Evolutionary conservation across 2,113 vertebrate genomes (phyloP), one percentile per base, ranked within the genome.

Genomic region (Colaptes auratus): DNA sequence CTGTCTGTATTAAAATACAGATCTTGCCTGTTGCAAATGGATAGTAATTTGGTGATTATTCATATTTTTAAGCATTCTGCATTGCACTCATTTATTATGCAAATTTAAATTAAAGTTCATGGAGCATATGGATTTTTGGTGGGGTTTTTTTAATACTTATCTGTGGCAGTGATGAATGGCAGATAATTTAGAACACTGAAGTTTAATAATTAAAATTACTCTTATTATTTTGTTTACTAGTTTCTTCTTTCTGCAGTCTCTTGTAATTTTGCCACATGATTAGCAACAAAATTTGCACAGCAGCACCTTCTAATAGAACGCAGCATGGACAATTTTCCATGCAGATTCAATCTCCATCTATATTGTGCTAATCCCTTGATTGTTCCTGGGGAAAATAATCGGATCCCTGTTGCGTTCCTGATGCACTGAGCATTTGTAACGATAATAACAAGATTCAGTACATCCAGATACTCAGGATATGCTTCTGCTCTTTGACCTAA

Each of bases 351-450:
- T 98, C 97, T 97, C 97, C 86, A n/a, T 93, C 97, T 98, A 96
- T 96, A 97, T 98, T 97, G 96, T 95, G 92, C 97, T 98, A 98
- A 98, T 98, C 98, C 97, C 97, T 97, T 98, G 98, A 98, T 99
- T 98, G 97, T 97, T 97, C 94, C 86, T 87, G 92, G 95, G 96
- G 97, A 97, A 88, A 97, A 97, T 74, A 85, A 94, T 94, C 92
- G 6, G 91, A 98, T 96, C 74, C 97, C 96, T 94, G 93, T 95
- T 90, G 97, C 81, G 94, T 84, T 97, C 94, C 94, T 89, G 94
- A 96, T 95, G 79, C 83, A 97, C 65, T 60, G 71, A 97, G 94
- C 95, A 95, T 97, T 98, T 95, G 73, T 97, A 98, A 97, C 95
- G 95, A 95, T 96, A 96, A 97, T 97, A 96, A 97, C 87, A 89